These are phyloP conservation scores for Ophioninae sp. DNA, from an alignment of 2,888 invertebrate species.

Conservation along the genomic window DNA sequence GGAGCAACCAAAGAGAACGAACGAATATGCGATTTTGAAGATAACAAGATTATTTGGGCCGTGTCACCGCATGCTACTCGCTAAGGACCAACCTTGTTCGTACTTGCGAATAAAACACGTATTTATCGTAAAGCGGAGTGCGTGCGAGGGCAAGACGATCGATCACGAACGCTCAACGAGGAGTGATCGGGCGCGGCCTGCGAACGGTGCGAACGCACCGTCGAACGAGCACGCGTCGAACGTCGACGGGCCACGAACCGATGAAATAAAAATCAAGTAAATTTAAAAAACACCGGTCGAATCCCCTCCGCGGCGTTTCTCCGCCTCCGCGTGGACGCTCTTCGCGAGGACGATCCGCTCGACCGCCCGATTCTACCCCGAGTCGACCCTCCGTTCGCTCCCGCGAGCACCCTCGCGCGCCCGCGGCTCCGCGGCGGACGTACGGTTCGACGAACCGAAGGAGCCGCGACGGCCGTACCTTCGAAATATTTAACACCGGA, in stretches of 20 bases:
- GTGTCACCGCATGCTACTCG: conserved; percentile 81
- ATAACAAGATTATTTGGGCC: conserved; percentile 76
- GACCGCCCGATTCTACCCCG: no score
- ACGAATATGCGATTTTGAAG: conserved; percentile 63
- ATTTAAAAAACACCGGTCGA: conserved; percentile 20
- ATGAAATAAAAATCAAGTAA: conserved; percentile 24
- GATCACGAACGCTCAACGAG: conserved; percentile 77
- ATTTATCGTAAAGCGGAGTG: conserved; percentile 80
- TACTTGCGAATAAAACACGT: conserved; percentile 80
- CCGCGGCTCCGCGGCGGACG: no score
- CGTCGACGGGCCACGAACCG: conserved; percentile 69
- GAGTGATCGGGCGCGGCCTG: conserved; percentile 80
- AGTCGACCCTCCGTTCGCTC: no score
- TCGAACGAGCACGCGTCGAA: conserved; percentile 68
- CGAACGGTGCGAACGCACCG: conserved; percentile 81
- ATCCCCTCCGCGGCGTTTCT: no score
- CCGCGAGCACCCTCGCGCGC: no score
- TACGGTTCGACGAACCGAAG: no score
- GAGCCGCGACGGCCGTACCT: no score
- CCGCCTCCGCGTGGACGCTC: no score
- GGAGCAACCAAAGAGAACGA: conserved; percentile 67
- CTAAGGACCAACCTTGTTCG: conserved; percentile 81
- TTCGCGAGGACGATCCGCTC: no score
- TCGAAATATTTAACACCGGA: no score
- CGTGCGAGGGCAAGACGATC: conserved; percentile 69